Base-by-base conservation (phyloP, 2,797 vertebrate species). In the Lithobates pipiens region DNA sequence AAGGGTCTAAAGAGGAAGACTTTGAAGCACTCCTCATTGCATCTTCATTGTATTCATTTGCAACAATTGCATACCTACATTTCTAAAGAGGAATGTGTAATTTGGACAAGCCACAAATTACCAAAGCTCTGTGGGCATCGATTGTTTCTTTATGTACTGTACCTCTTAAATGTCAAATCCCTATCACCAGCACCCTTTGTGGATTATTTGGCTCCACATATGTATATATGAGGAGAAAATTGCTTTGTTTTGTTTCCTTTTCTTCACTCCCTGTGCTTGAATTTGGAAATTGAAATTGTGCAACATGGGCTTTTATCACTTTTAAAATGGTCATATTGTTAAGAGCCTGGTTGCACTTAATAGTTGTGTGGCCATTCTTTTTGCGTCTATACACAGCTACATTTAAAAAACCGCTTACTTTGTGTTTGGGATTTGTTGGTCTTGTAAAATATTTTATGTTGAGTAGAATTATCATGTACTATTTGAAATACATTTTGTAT, bases 131-230 rank as follows among this genome's bases (percentile, higher is more conserved):
- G 88, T 88, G 84, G 63, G 80, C 54, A 44, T 86, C 39, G 46
- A 65, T 44, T 36, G 42, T 77, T 86, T 82, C 82, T 84, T 67
- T 39, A 39, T 88, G 80, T 82, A 84, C 89, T 85, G 76, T 85
- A 90, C 85, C 86, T 77, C 90, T 90, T 88, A 84, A 27, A 87
- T 76, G 61, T 46, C 91, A 90, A 13, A 84, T 89, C 81, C 85
- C 81, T 39, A 80, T 87, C 86, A 87, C 86, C 86, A 87, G 86
- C 86, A 87, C 39, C 65, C 71, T 36, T 76, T 75, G 76, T 80
- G 76, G 81, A 79, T 79, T 73, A 68, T 72, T 73, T 82, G 68
- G 76, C 63, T 78, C 61, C 61, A 74, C 39, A 42, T 79, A 63
- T 65, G 61, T 77, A 83, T 74, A 68, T 83, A 79, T 74, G 34